Evolutionary conservation across 64 coral and sea anemone species (phyloP).

Genomic region (Pocillopora damicornis): DNA sequence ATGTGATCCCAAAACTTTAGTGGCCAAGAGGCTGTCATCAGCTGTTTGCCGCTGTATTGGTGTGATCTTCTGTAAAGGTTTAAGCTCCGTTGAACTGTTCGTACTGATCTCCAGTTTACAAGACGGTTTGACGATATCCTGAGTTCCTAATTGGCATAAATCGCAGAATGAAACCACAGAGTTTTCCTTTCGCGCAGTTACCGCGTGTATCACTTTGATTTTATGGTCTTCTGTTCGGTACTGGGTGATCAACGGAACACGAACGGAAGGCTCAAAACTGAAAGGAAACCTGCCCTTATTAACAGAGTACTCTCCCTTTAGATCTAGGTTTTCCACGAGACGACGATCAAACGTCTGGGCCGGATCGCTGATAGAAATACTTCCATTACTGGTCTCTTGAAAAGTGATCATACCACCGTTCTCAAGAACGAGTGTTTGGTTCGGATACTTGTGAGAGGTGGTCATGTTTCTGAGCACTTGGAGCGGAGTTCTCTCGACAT

Average conservation of each 20-base stretch:
- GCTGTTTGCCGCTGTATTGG: constrained; percentile 67
- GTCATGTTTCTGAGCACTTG: constrained; percentile 52
- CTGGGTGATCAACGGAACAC: constrained; percentile 22
- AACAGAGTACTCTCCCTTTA: constrained; percentile 43
- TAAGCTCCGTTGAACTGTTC: constrained; percentile 42
- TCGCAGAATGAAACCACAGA: constrained; percentile 23
- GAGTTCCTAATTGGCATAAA: constrained; percentile 41
- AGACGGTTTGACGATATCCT: constrained; percentile 3
- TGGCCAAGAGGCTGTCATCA: constrained; percentile 57
- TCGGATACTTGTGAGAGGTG: constrained; percentile 42
- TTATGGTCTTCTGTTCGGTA: constrained; percentile 45
- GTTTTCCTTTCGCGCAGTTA: constrained; percentile 20
- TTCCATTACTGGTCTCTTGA: constrained; percentile 70
- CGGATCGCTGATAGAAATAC: constrained; percentile 79
- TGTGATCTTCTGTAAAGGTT: constrained; percentile 81
- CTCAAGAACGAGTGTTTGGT: constrained; percentile 59
- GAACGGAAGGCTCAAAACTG: constrained; percentile 32
- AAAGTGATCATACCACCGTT: constrained; percentile 69
- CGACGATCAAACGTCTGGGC: constrained; percentile 85
- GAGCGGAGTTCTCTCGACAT: constrained; percentile 73
- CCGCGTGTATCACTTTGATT: constrained; percentile 61
- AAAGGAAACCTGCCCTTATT: constrained; percentile 12
- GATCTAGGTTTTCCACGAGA: constrained; percentile 59
- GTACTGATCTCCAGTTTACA: constrained; percentile 2
- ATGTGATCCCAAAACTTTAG: constrained; percentile 39